These are phyloP conservation scores for Colistium nudipinnis DNA, from an alignment of 2,113 vertebrate genomes.

Conservation along the genomic window DNA sequence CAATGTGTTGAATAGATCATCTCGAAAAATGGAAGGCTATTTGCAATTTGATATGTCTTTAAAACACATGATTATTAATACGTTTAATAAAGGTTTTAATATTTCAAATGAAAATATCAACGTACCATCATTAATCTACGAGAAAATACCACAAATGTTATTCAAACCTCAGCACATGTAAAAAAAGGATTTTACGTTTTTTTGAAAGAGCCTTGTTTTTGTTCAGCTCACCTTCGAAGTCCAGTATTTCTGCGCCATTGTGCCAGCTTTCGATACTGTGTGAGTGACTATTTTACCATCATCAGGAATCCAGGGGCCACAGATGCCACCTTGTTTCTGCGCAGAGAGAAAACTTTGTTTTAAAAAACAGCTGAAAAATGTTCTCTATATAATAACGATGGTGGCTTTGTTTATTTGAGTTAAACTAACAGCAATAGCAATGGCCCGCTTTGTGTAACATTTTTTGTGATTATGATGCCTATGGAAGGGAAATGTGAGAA, in stretches of 20 bases:
- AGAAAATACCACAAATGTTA: not conserved
- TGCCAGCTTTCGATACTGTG: constrained; percentile 82
- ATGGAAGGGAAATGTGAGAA: no score
- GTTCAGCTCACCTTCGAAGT: constrained; percentile 76
- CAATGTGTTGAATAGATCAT: no score
- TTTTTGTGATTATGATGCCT: no score
- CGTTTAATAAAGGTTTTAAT: no score
- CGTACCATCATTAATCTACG: no score
- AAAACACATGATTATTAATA: no score
- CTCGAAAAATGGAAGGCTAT: no score
- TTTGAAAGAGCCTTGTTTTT: constrained; percentile 15
- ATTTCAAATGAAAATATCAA: no score
- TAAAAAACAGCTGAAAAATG: not conserved
- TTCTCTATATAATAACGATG: not conserved
- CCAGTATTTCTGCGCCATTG: constrained; percentile 81
- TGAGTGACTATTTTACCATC: constrained; percentile 85
- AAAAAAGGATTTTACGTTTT: not conserved
- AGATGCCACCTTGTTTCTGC: constrained; percentile 79
- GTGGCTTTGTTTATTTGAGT: not conserved
- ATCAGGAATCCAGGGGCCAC: constrained; percentile 84
- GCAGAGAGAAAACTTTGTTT: not conserved
- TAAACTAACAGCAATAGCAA: not conserved
- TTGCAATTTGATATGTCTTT: no score
- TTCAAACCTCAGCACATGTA: no score
- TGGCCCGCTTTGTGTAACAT: no score